Evolutionary conservation across 2,113 vertebrate genomes (phyloP).

Genomic region (Catharus minimus): DNA sequence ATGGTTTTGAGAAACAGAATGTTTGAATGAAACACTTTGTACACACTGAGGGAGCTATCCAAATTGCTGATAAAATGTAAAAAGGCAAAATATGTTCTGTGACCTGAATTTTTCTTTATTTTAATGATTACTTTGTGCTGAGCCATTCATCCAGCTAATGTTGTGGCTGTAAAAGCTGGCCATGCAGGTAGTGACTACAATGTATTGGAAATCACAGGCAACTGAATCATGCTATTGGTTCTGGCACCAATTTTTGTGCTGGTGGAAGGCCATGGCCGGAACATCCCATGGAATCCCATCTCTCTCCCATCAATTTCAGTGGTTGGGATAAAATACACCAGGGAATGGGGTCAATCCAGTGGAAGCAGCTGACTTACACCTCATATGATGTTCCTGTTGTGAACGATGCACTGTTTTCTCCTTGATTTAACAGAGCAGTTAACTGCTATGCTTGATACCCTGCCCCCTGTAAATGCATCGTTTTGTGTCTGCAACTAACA

Average conservation of each 20-base stretch:
- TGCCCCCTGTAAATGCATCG: neutral
- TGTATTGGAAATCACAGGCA: neutral
- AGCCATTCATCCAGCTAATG: neutral
- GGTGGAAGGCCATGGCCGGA: neutral
- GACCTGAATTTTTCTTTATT: neutral
- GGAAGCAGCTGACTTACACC: neutral
- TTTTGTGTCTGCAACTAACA: conserved; percentile 43
- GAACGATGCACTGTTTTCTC: neutral
- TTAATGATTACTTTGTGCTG: neutral
- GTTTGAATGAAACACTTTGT: neutral
- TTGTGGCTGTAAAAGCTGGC: neutral
- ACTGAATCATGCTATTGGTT: neutral
- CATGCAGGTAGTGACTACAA: neutral
- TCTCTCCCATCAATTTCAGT: neutral
- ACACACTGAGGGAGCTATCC: neutral
- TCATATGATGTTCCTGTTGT: neutral
- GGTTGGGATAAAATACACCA: neutral
- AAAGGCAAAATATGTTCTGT: neutral
- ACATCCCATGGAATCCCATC: neutral
- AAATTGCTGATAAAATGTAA: neutral
- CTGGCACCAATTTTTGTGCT: neutral
- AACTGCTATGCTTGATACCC: neutral
- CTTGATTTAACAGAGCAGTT: neutral
- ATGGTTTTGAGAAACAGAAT: neutral
- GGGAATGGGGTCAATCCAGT: neutral